phyloP scores from a whole-genome alignment of 2,888 invertebrate species.

The Eudasyphora cyanicolor region DNA sequence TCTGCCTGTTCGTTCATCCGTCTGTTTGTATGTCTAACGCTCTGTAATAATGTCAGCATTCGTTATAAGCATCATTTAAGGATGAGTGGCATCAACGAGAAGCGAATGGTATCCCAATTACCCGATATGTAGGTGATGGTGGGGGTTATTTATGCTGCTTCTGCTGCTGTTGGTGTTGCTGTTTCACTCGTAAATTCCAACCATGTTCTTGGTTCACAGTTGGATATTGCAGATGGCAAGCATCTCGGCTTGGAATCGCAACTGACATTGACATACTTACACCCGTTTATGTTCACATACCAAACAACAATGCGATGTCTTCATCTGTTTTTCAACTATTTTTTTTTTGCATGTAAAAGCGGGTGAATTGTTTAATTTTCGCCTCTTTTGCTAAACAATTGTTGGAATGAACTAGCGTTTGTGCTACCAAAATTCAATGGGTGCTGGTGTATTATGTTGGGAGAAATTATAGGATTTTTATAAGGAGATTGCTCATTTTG shows the following conservation, averaged over 20 bases:
- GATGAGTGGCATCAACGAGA: slow-evolving; percentile 9
- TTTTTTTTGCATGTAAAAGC: slow-evolving; percentile 10
- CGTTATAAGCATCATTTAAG: slow-evolving; percentile 31
- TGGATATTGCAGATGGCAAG: slow-evolving; percentile 57
- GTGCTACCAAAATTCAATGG: not conserved
- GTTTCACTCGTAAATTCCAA: not conserved
- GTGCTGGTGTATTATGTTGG: not conserved
- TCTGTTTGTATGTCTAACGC: slow-evolving; percentile 16
- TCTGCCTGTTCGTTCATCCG: not conserved
- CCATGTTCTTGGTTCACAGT: slow-evolving; percentile 44
- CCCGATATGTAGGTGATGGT: too few relatives aligned
- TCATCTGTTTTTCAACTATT: too few relatives aligned
- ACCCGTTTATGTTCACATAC: not conserved
- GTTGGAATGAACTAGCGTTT: not conserved
- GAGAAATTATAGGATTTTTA: too few relatives aligned
- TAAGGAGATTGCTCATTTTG: too few relatives aligned
- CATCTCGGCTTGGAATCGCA: not conserved
- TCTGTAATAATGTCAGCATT: slow-evolving; percentile 34
- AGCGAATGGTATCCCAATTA: too few relatives aligned
- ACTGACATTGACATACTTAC: slow-evolving; percentile 30
- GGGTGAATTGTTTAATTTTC: slow-evolving; percentile 13
- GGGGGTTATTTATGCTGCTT: too few relatives aligned
- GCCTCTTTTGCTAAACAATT: not conserved
- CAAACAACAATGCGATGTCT: not conserved
- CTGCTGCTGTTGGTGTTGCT: slow-evolving; percentile 3